Evolutionary conservation across 37 sponge, comb jelly and placozoan genomes (phyloP).

Genomic region (Hexactinellida sp.): DNA sequence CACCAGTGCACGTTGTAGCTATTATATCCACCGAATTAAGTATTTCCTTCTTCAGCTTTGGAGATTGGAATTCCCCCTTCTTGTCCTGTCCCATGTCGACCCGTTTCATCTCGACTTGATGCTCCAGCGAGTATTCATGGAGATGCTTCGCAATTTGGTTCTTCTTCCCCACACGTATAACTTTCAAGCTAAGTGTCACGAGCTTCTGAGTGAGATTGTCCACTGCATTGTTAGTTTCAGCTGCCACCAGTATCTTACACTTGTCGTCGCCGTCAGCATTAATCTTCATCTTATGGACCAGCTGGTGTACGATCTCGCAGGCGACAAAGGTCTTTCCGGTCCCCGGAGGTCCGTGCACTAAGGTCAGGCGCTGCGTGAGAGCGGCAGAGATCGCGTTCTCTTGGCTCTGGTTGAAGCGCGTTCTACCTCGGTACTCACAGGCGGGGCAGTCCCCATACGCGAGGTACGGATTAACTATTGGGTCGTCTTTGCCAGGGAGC

Average conservation of each 20-base stretch:
- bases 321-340: conserved; percentile 64
- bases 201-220: conserved; percentile 41
- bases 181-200: conserved; percentile 16
- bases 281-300: neutral
- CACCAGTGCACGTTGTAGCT: conserved; percentile 45
- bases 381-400: conserved; percentile 35
- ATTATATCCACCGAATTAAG: conserved; percentile 39
- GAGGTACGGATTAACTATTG: neutral
- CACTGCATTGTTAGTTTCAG: conserved; percentile 60
- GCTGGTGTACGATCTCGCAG: conserved; percentile 31
- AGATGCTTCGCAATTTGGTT: conserved; percentile 26
- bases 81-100: conserved; percentile 24
- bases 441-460: neutral
- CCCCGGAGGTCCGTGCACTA: conserved; percentile 76
- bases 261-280: neutral
- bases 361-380: conserved; percentile 29
- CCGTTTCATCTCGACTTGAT: conserved; percentile 32
- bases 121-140: conserved; percentile 29
- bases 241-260: conserved; percentile 36
- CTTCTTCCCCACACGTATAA: conserved; percentile 38
- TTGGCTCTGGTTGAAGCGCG: conserved; percentile 35
- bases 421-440: neutral
- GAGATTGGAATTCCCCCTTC: neutral
- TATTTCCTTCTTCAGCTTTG: conserved; percentile 19
- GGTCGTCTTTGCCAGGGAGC: neutral